These are phyloP conservation scores for Carlito syrichta DNA, from an alignment of 2,113 vertebrate genomes.

Conservation along the genomic window DNA sequence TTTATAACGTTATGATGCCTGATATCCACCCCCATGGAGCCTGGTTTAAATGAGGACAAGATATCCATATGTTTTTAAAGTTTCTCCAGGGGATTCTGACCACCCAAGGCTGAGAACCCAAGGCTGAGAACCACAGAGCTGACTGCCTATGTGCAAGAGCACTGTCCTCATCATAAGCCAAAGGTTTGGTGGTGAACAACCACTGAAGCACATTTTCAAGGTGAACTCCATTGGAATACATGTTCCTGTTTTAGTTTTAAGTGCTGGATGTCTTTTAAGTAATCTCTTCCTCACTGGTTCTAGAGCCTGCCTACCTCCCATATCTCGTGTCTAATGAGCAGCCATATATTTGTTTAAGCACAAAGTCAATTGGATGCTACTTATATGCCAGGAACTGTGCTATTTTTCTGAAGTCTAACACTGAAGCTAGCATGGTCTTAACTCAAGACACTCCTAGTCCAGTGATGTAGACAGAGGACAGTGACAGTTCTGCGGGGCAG, in stretches of 20 bases:
- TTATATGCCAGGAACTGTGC: too few relatives aligned
- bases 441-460: neutral
- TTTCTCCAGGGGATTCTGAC: neutral
- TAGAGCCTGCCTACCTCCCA: neutral
- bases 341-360: neutral
- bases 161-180: neutral
- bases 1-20: neutral
- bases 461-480: neutral
- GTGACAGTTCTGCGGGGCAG: neutral
- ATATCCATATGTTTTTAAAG: neutral
- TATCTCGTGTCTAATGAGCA: neutral
- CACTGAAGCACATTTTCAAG: neutral
- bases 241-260: neutral
- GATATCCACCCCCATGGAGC: neutral
- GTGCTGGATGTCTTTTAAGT: neutral
- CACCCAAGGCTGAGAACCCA: too few relatives aligned
- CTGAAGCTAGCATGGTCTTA: neutral
- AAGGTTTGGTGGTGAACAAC: neutral
- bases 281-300: neutral
- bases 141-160: neutral
- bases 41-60: neutral
- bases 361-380: neutral
- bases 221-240: neutral
- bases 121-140: neutral
- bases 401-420: neutral